Percentiles rank a stretch among this genome's conserved stretches.
These are phyloP conservation scores for Aspidiotus destructor DNA, from an alignment of 2,888 invertebrate genomes.

Conservation along the genomic window DNA sequence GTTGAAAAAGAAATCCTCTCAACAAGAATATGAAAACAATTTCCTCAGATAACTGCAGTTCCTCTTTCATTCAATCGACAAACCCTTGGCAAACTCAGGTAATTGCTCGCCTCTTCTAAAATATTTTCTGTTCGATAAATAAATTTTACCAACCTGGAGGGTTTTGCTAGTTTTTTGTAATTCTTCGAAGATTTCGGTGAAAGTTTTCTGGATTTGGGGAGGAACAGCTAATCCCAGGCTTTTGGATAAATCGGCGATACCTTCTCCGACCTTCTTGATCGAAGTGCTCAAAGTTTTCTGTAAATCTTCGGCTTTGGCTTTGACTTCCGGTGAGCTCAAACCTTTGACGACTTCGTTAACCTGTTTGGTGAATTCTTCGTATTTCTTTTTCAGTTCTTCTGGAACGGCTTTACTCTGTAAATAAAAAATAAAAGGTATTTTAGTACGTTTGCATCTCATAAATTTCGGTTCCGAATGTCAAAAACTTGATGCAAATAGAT, in stretches of 20 bases:
- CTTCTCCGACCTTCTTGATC: background rate
- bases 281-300: conserved; percentile 2
- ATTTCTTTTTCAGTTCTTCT: conserved; percentile 12
- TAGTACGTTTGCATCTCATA: no score
- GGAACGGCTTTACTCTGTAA: background rate
- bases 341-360: background rate
- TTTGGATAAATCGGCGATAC: background rate
- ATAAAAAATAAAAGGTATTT: background rate
- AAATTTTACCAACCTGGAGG: background rate
- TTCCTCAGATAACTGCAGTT: no score
- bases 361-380: conserved; percentile 8
- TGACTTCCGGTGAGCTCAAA: background rate
- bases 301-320: conserved; percentile 9
- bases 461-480: no score
- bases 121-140: no score
- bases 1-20: no score
- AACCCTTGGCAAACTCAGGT: no score
- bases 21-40: no score
- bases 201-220: background rate
- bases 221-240: background rate
- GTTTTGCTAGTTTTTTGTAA: background rate
- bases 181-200: conserved; percentile 4
- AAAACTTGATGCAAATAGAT: no score
- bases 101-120: no score
- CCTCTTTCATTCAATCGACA: no score